These are phyloP conservation scores for Trichosurus vulpecula DNA, from an alignment of 2,797 vertebrate species.

Conservation along the genomic window DNA sequence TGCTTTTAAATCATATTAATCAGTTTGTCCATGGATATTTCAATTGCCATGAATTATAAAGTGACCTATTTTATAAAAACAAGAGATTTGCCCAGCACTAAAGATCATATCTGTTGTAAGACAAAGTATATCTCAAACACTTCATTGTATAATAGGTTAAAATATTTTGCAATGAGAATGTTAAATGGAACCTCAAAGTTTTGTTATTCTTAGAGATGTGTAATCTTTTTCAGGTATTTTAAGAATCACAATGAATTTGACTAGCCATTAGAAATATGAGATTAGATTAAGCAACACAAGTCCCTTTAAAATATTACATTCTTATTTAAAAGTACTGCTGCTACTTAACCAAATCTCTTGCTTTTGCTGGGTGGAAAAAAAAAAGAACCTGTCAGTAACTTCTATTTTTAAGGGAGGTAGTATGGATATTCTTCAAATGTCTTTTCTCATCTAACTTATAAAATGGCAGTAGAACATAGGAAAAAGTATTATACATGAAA, in stretches of 20 bases:
- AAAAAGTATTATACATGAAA: slow-evolving; percentile 45
- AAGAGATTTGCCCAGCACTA: slow-evolving; percentile 56
- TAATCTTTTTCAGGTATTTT: slow-evolving; percentile 40
- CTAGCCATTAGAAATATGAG: slow-evolving; percentile 50
- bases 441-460: slow-evolving; percentile 61
- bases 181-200: slow-evolving; percentile 36
- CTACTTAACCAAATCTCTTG: slow-evolving; percentile 68
- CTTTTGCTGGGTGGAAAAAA: slow-evolving; percentile 66
- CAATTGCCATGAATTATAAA: slow-evolving; percentile 75
- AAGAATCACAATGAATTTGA: slow-evolving; percentile 56
- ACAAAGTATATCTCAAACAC: slow-evolving; percentile 73
- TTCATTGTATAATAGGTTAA: slow-evolving; percentile 51
- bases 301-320: slow-evolving; percentile 66
- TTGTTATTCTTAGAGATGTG: slow-evolving; percentile 41
- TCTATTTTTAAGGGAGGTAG: slow-evolving; percentile 71
- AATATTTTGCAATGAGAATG: slow-evolving; percentile 70
- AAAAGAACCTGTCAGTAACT: slow-evolving; percentile 48
- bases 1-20: slow-evolving; percentile 81
- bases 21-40: slow-evolving; percentile 68
- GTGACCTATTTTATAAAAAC: slow-evolving; percentile 69
- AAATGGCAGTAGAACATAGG: slow-evolving; percentile 74
- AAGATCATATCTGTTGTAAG: slow-evolving; percentile 75
- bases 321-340: slow-evolving; percentile 61
- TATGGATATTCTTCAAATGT: slow-evolving; percentile 61
- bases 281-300: slow-evolving; percentile 44